Base-by-base conservation (phyloP, 2,797 vertebrate species). In the Choloepus didactylus region DNA sequence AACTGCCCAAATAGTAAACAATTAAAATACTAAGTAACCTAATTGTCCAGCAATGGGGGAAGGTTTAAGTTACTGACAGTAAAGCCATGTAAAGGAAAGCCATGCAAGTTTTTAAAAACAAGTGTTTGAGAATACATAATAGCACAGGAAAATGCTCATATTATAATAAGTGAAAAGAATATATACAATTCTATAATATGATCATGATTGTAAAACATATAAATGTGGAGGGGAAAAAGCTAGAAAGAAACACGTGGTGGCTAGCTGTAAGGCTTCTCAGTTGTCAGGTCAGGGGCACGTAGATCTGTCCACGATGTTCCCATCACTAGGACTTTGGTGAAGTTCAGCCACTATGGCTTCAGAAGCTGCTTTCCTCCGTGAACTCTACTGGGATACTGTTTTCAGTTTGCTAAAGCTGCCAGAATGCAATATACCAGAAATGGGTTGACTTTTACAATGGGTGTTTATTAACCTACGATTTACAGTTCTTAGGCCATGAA, bases 241-340 rank as follows among this genome's bases (percentile, higher is more conserved):
- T 38, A 72, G 31, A 64, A 80, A 80, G 66, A 77, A n/a, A 46
- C 6, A 49, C 12, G 12, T 10, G 49, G 49, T 49, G 49, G 46
- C 46, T 49, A 49, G 11, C 9, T 12, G 41, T 49, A 12, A 49
- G 9, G 49, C 9, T 12, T 27, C 29, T 41, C 2, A 11, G 41
- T 41, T 0, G 0, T 23, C 19, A 12, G 56, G 27, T 38, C 1
- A 9, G 64, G 5, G 44, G 54, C 12, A 23, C 59, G 11, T 0
- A 0, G 44, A 10, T 21, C 76, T n/a, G 31, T 27, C 49, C n/a
- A 0, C 16, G 49, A n/a, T 0, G 8, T n/a, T 41, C 72, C 60
- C 66, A 9, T 49, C 56, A 7, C 66, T 23, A 14, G 49, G 51
- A 85, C 56, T 5, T 12, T 3, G 56, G 46, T 79, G 64, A 27